Evolutionary conservation across 2,113 vertebrate genomes (phyloP).

Genomic region (Platysteira castanea): DNA sequence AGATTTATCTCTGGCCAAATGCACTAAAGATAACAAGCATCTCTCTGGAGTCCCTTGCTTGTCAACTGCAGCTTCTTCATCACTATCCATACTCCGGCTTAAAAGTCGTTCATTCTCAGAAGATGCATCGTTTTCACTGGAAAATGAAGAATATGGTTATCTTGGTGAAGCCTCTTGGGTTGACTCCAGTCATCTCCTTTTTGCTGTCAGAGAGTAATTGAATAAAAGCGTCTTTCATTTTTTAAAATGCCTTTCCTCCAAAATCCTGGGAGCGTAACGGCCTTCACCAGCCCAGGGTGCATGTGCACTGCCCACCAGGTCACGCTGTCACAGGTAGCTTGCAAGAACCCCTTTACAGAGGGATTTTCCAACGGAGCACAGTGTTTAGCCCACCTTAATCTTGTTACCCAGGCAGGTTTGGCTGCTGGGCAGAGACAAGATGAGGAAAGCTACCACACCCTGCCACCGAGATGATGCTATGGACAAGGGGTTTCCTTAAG

Average conservation of each 20-base stretch:
- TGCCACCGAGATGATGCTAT: background rate
- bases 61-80: conserved; percentile 90
- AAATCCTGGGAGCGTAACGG: background rate
- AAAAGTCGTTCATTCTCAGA: conserved; percentile 96
- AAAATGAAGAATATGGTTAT: background rate
- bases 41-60: conserved; percentile 88
- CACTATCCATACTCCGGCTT: conserved; percentile 94
- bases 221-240: background rate
- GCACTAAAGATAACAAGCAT: conserved; percentile 90
- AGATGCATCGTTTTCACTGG: conserved; percentile 94
- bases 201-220: background rate
- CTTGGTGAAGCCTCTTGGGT: background rate
- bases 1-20: conserved; percentile 84
- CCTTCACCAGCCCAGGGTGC: background rate
- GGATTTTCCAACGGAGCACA: background rate
- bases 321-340: background rate
- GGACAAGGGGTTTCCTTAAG: background rate
- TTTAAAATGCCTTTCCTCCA: background rate
- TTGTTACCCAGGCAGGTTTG: background rate
- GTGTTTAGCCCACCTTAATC: background rate
- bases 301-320: background rate
- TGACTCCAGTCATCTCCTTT: background rate
- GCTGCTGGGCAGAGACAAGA: background rate
- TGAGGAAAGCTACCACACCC: background rate
- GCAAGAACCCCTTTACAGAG: background rate